Conservation (phyloP, 2,113 vertebrate species). For the Noctilio leporinus region DNA sequence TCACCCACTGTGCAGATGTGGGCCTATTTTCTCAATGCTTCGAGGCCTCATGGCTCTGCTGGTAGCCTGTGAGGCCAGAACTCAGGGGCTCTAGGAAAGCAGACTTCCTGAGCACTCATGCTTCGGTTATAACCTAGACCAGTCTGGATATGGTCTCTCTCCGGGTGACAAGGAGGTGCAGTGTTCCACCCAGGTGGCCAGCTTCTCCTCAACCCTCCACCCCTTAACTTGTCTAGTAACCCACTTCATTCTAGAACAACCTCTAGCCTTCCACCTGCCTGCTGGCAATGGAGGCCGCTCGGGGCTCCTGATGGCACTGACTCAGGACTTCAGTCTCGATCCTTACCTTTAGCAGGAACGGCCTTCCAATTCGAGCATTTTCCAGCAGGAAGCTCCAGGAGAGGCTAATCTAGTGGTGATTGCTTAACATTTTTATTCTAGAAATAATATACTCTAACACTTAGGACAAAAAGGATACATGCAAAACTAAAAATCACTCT, state of each 20-base stretch:
- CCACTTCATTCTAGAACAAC: not conserved
- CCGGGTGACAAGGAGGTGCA: no score
- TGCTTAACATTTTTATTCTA: not conserved
- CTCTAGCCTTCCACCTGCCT: not conserved
- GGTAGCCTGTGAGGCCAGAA: not conserved
- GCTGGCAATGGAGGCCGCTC: not conserved
- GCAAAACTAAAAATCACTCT: not conserved
- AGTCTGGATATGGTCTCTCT: not conserved
- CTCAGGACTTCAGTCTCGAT: not conserved
- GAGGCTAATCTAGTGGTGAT: not conserved
- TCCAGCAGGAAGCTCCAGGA: no score
- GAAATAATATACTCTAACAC: not conserved
- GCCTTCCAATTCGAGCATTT: not conserved
- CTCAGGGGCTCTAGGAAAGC: not conserved
- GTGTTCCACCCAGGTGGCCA: not conserved
- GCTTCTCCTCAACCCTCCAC: not conserved
- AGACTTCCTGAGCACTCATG: fast-evolving
- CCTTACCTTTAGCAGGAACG: not conserved
- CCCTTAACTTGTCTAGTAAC: not conserved
- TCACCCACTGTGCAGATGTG: no score
- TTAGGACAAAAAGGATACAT: not conserved
- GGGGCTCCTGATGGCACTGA: not conserved
- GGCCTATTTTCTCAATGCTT: fast-evolving
- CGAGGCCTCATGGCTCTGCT: not conserved
- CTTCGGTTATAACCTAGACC: no score